These are phyloP conservation scores for Ceratoteleas bidentatus DNA, from an alignment of 1,140 invertebrate species.

Conservation along the genomic window DNA sequence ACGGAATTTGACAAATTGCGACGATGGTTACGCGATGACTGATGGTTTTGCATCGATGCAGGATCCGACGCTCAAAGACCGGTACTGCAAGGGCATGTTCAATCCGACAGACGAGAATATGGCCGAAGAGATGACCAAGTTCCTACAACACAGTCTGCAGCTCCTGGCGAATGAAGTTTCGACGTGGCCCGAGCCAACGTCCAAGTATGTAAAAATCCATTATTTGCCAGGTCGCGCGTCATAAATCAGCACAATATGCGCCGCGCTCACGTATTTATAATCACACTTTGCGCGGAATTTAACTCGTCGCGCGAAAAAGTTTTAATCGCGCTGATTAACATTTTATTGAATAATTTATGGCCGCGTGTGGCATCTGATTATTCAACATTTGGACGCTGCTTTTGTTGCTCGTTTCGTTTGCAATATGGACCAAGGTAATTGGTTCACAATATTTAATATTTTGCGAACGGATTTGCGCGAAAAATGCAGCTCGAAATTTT, in stretches of 20 bases:
- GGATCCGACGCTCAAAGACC: slow-evolving; percentile 22
- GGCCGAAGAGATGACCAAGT: slow-evolving; percentile 2
- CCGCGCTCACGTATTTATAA: slow-evolving; percentile 12
- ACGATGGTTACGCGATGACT: too few species aligned
- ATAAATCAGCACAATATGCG: slow-evolving; percentile 9
- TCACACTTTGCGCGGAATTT: neutral
- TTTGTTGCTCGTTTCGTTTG: neutral
- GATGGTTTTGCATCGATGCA: neutral
- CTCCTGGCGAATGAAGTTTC: slow-evolving; percentile 20
- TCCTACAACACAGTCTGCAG: neutral
- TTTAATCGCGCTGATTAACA: too few species aligned
- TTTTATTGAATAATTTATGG: too few species aligned
- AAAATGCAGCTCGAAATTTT: too few species aligned
- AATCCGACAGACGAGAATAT: neutral
- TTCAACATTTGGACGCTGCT: too few species aligned
- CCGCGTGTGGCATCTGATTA: too few species aligned
- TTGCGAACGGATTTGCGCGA: too few species aligned
- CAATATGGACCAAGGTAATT: too few species aligned
- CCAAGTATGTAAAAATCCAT: slow-evolving; percentile 29
- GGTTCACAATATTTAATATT: too few species aligned
- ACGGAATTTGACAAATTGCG: too few species aligned
- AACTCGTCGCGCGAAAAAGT: too few species aligned
- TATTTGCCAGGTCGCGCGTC: neutral
- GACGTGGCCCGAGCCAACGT: slow-evolving; percentile 26
- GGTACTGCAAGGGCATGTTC: slow-evolving; percentile 18